These are phyloP conservation scores for Panopea generosa DNA, from an alignment of 2,888 invertebrate species.

Conservation along the genomic window DNA sequence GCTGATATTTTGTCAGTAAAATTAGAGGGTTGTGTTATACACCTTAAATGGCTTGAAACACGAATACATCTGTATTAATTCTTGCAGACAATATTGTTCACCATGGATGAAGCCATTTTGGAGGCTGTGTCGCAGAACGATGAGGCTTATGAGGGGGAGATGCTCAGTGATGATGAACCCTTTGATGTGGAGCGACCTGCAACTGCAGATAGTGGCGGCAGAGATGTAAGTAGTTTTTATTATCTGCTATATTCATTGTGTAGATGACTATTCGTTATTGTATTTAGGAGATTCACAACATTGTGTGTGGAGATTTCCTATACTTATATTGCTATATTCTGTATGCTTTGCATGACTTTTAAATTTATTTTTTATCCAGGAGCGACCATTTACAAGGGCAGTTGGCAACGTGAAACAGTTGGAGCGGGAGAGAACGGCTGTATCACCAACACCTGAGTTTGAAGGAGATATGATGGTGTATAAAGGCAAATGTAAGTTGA, in stretches of 20 bases:
- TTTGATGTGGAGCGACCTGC: constrained; percentile 80
- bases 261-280: too few relatives aligned
- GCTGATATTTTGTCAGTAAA: too few relatives aligned
- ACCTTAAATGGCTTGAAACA: too few relatives aligned
- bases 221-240: constrained; percentile 48
- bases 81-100: constrained; percentile 94
- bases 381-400: constrained; percentile 80
- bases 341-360: too few relatives aligned
- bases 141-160: constrained; percentile 83
- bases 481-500: constrained; percentile 75
- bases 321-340: too few relatives aligned
- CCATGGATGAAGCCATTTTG: constrained; percentile 91
- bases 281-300: too few relatives aligned
- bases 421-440: constrained; percentile 59
- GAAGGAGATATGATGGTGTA: constrained; percentile 78
- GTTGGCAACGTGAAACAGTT: constrained; percentile 69
- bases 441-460: constrained; percentile 62
- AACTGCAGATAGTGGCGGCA: constrained; percentile 80
- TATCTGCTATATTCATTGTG: too few relatives aligned
- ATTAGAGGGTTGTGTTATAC: too few relatives aligned
- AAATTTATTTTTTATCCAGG: too few relatives aligned
- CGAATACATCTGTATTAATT: too few relatives aligned
- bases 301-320: too few relatives aligned
- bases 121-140: constrained; percentile 87
- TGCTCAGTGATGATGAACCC: constrained; percentile 78